Evolutionary conservation across 2,888 invertebrate species (phyloP), one percentile per base, ranked within the genome.

Genomic region (Mamestra brassicae): DNA sequence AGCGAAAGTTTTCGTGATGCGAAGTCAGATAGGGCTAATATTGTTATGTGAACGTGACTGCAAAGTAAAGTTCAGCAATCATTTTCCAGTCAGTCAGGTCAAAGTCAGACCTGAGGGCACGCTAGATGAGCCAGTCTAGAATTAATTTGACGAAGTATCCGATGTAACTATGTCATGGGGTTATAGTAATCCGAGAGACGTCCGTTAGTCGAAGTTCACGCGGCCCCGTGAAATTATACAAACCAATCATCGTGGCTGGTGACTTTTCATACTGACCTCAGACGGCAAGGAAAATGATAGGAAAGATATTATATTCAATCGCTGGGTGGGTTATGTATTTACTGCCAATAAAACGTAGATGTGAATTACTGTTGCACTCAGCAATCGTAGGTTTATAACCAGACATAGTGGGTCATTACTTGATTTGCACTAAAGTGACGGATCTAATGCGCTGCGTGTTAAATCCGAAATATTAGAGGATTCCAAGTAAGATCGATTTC

Each of bases 141-240:
- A 94, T 94, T 94, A 95, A 95, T 95, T 95, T 94, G 90, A 89
- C 88, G 90, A 90, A 92, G 92, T 91, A 91, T 91, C 89, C 87
- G 85, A 78, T 74, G 78, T 89, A 95, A 94, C 92, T 95, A 90
- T 95, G 96, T 93, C 93, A 95, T 86, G 93, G 92, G 95, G 95
- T 95, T 95, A 94, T 91, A 93, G 93, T 94, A 92, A 94, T 92
- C 90, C 91, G 90, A 92, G 92, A 92, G 91, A 90, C 85, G 83
- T 90, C 95, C 95, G 94, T 95, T 95, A 95, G 87, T 85, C 90
- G 90, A 88, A 85, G 93, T 94, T 94, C 94, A 92, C 93, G 93
- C 93, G 89, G 92, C 84, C 90, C 90, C 91, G 91, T 93, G 94
- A 93, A 94, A 94, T 95, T 93, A 93, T 92, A 92, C 92, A 92